phyloP scores from a whole-genome alignment of 2,113 vertebrate genomes.

The Hipposideros armiger region DNA sequence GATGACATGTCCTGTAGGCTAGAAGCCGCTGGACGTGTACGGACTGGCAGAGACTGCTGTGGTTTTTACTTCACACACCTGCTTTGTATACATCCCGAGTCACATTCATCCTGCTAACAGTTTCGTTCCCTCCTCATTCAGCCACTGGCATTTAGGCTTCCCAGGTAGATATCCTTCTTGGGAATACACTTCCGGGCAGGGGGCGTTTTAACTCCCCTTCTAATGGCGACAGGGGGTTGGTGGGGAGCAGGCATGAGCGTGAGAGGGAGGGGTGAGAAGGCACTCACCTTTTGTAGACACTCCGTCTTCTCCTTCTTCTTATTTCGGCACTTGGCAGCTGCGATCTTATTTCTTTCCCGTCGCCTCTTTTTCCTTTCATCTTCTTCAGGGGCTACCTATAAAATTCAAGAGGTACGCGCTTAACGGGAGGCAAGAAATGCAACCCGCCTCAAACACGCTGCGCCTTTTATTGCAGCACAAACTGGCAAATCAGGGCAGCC shows the following conservation, averaged over 20 bases:
- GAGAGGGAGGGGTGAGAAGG: neutral
- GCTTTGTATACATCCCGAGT: neutral
- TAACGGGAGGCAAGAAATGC: neutral
- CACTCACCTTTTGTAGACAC: constrained; percentile 94
- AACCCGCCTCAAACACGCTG: neutral
- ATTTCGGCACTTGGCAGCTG: constrained; percentile 97
- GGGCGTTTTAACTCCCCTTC: neutral
- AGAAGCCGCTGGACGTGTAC: neutral
- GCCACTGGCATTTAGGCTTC: neutral
- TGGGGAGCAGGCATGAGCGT: neutral
- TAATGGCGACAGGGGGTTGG: fast-evolving
- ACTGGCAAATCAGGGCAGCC: neutral
- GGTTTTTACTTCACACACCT: neutral
- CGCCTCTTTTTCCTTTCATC: constrained; percentile 94
- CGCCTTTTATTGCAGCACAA: neutral
- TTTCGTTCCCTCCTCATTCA: neutral
- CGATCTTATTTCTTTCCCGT: constrained; percentile 97
- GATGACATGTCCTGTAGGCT: neutral
- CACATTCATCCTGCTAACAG: neutral
- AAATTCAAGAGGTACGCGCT: constrained; percentile 49
- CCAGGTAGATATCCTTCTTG: neutral
- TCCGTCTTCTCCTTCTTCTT: constrained; percentile 99
- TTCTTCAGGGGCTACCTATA: constrained; percentile 90
- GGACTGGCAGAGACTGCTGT: neutral
- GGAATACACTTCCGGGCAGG: neutral